Base-by-base conservation (phyloP, 2,888 invertebrate genomes). In the Pterobdella sp. region DNA sequence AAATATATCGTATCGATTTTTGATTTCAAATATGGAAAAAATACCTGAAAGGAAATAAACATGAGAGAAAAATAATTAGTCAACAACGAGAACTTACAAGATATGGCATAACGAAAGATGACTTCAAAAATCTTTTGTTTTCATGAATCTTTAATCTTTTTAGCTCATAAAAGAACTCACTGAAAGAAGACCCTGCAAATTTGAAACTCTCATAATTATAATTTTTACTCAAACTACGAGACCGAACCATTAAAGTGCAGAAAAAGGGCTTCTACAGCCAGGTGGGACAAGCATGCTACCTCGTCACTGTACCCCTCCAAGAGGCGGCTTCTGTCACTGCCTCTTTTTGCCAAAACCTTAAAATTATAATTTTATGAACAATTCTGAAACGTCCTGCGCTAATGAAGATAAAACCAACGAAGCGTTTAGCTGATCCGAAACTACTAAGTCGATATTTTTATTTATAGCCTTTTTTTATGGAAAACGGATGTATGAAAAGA, bases 241-340 rank as follows among this genome's bases (percentile, higher is more conserved):
- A n/a, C n/a, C n/a, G n/a, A 42, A 56, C 60, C 60, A 56, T 56
- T 56, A 18, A 56, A 18, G n/a, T n/a, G 60, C 60, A 56, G 60
- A 56, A 26, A 56, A 26, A 56, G 60, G n/a, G 3, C n/a, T 56
- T 56, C 60, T 3, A n/a, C 60, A 18, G 60, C n/a, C 10, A 56
- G 60, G 60, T 56, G 60, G 7, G 26, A 3, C 10, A 56, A 26
- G 26, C 60, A 56, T 4, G 60, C 7, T 26, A 56, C 4, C 10
- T 56, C 60, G n/a, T 56, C 60, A n/a, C n/a, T 56, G 60, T 3
- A 22, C 4, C n/a, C n/a, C 4, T 26, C 60, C 7, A 7, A 42
- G 49, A 42, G 10, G 60, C 7, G 4, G 18, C 60, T 56, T 22
- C 60, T 26, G 60, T 22, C 60, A 56, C n/a, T n/a, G n/a, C n/a